Evolutionary conservation across 2,888 invertebrate genomes (phyloP), one percentile per base, ranked within the genome.

Genomic region (Macropis europaea): DNA sequence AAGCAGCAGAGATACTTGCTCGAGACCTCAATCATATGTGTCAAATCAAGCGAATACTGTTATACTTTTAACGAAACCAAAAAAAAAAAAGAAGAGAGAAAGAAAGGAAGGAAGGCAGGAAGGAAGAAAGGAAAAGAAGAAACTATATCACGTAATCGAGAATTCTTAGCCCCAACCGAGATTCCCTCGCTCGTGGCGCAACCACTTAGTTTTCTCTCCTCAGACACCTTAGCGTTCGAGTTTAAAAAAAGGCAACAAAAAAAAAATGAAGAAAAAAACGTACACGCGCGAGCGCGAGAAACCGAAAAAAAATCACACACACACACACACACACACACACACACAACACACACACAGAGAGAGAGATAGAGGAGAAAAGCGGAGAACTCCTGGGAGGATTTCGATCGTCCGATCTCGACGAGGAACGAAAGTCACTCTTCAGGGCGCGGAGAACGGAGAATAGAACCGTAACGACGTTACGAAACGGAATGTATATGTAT

Each of bases 11-110:
- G 79, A 81, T 82, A 86, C 82, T 87, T 87, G 87, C 89, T 89
- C 88, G 86, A 89, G 83, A 88, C 88, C 88, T 88, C 87, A 89
- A 89, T 88, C 87, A 86, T 86, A 86, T 89, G 89, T 89, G 89
- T 89, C 89, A 89, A 89, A 89, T 88, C 85, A 88, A 86, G 78
- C 85, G 84, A 84, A 72, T 56, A 69, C 60, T 53, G 60, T 53
- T 43, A 52, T 68, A 69, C 52, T 69, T 67, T 68, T 56, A 68
- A 70, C 34, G 4, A 11, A 30, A 24, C 9, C 15, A n/a, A 9
- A 9, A 42, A 34, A 43, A n/a, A 24, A 32, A 19, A 43, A n/a
- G 19, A 26, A 15, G 17, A 24, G 5, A 24, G 7, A 43, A 43
- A 22, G 2, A 43, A 24, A n/a, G 17, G 11, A 64, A 66, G 57